Evolutionary conservation across 1,140 invertebrate genomes (phyloP), one percentile per base, ranked within the genome.

Genomic region (Heliconius nattereri): DNA sequence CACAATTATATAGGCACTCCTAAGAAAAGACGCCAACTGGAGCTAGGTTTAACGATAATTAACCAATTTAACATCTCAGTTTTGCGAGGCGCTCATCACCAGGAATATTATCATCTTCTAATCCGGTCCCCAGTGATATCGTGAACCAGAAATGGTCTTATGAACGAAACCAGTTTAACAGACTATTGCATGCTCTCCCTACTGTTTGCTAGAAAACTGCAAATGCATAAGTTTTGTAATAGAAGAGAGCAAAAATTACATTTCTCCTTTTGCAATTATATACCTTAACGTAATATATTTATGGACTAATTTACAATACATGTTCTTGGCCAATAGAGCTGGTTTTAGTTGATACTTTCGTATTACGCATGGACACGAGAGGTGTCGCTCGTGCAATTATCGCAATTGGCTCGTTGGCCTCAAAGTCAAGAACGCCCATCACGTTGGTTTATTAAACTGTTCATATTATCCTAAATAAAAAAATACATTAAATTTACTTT

Each of bases 341-440:
- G 75, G 73, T 84, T 81, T 83, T 79, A 40, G 66, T 52, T 16
- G 71, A 76, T 73, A 45, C 49, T 77, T 77, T 85, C 40, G 16
- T 74, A 81, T 83, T 82, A 76, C 83, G 77, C 79, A 82, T 78
- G 79, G 78, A 75, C 76, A 81, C 78, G 78, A 82, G 85, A 84
- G 85, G 91, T 93, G 92, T 93, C 90, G 88, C 86, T 87, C 85
- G 78, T 83, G 87, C 91, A 94, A 94, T 94, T 94, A 93, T 90
- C 85, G 89, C 91, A 93, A 94, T 92, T 94, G 92, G 92, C 90
- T 91, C 87, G 90, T 88, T 90, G 89, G 88, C 87, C 88, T 90
- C 87, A 85, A 84, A 89, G 85, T 85, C 85, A 87, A 89, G 90
- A 89, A 91, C 91, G 91, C 91, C 91, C 92, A 91, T 92, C 86